Conservation (phyloP, 2,888 invertebrate genomes). For the Holacanthella duospinosa region DNA sequence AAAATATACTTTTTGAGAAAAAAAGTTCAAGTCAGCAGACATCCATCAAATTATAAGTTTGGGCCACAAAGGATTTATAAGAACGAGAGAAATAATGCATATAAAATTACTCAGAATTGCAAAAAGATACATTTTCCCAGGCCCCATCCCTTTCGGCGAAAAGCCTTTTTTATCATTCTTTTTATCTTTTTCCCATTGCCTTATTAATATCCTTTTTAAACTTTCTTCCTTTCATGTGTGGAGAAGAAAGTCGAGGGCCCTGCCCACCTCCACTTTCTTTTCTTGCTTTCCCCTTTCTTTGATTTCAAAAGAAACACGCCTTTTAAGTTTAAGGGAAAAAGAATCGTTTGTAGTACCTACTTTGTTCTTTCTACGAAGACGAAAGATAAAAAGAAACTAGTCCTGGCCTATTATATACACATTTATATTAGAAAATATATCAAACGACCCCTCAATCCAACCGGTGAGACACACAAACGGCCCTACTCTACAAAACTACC, state of each 20-base stretch:
- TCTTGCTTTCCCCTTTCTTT: constrained; percentile 30
- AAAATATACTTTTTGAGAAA: neutral
- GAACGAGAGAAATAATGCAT: neutral
- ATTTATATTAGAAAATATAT: constrained; percentile 4
- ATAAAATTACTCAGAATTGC: constrained; percentile 18
- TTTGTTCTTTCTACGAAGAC: constrained; percentile 6
- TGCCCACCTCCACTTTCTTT: constrained; percentile 22
- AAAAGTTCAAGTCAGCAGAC: neutral
- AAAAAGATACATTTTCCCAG: constrained; percentile 18
- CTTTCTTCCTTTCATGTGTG: constrained; percentile 7
- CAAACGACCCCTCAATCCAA: neutral
- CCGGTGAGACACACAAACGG: neutral
- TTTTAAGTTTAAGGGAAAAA: constrained; percentile 16
- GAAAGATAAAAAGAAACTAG: neutral
- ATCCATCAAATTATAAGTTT: neutral
- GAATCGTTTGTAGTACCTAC: constrained; percentile 24
- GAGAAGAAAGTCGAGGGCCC: constrained; percentile 1
- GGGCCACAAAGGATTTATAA: neutral
- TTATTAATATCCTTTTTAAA: constrained; percentile 32
- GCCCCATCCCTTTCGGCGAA: constrained; percentile 27
- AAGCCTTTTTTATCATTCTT: constrained; percentile 17
- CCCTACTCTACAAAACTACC: too few species aligned
- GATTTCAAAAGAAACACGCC: constrained; percentile 36
- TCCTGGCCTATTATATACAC: constrained; percentile 1
- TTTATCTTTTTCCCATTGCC: constrained; percentile 31